Evolutionary conservation across 1,140 invertebrate genomes (phyloP).

Genomic region (Dendrolimus punctatus): DNA sequence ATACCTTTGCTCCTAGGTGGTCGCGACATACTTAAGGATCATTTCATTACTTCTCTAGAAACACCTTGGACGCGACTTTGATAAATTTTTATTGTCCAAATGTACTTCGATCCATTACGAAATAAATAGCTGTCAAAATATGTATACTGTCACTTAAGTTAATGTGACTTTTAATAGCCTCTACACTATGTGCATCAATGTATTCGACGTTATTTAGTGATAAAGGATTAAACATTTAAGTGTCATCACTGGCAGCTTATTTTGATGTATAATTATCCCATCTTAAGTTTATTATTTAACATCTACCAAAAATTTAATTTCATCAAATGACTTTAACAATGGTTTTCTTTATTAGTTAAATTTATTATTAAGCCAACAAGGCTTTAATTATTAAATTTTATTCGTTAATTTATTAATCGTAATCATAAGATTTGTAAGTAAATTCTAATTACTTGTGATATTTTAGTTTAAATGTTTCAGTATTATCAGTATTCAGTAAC

Average conservation of each 20-base stretch:
- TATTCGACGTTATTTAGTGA: neutral
- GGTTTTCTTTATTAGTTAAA: no score
- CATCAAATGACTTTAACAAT: no score
- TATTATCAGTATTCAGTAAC: no score
- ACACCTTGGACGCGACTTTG: conserved; percentile 17
- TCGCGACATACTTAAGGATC: conserved; percentile 23
- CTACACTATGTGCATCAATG: neutral
- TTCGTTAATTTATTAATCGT: no score
- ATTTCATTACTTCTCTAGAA: conserved; percentile 30
- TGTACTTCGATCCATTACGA: conserved; percentile 36
- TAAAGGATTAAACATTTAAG: neutral
- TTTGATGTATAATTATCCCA: conserved; percentile 1
- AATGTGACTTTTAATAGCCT: conserved; percentile 2
- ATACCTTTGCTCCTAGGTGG: conserved; percentile 37
- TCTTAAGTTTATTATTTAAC: neutral
- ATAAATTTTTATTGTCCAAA: conserved; percentile 47
- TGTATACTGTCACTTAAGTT: conserved; percentile 10
- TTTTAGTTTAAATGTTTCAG: no score
- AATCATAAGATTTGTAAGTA: no score
- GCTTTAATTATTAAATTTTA: no score
- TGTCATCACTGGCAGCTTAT: neutral
- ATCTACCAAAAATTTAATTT: no score
- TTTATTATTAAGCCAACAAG: no score
- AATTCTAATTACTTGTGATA: no score
- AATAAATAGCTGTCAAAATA: conserved; percentile 24